A percentile compares a stretch with the other conserved stretches of the same genome.
These are phyloP conservation scores for Drosophila recens DNA, from an alignment of 2,888 invertebrate species.

Conservation along the genomic window DNA sequence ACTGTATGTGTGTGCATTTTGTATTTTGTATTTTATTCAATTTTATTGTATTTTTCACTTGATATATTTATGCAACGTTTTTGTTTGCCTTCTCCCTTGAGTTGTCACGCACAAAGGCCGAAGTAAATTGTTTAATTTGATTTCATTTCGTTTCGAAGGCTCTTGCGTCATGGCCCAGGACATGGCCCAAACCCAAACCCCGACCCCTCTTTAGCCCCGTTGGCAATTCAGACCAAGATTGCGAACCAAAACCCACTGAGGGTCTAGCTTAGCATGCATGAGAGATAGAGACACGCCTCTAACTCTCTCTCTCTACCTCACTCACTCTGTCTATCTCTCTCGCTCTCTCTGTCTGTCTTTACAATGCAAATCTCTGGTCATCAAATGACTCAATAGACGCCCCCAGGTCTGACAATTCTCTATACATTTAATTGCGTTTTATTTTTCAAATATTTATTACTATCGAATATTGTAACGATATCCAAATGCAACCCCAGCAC, in stretches of 20 bases:
- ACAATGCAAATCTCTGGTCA: conserved; percentile 63
- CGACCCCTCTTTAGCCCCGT: not conserved
- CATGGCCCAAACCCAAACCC: conserved; percentile 3
- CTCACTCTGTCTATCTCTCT: conserved; percentile 1
- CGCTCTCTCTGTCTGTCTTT: conserved; percentile 18
- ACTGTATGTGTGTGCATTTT: conserved; percentile 33
- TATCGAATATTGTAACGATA: conserved; percentile 75
- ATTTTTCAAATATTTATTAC: conserved; percentile 79
- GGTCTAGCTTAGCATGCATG: conserved; percentile 9
- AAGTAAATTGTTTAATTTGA: conserved; percentile 82
- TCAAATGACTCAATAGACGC: conserved; percentile 69
- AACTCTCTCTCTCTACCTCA: not conserved
- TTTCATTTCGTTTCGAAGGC: conserved; percentile 59
- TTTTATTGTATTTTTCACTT: conserved; percentile 76
- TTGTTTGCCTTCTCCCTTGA: conserved; percentile 81
- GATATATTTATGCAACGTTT: conserved; percentile 71
- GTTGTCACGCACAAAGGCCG: conserved; percentile 81
- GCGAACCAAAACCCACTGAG: conserved; percentile 1
- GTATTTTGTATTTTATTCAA: conserved; percentile 68
- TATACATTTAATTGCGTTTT: conserved; percentile 78
- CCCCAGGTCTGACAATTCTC: conserved; percentile 29
- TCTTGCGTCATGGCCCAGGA: conserved; percentile 69
- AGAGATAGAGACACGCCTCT: conserved; percentile 40
- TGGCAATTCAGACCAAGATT: not conserved
- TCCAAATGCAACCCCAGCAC: conserved; percentile 33